A percentile compares a stretch with the other conserved stretches of the same genome.
phyloP scores from a whole-genome alignment of 2,888 invertebrate species.

The Ditylenchus weischeri region DNA sequence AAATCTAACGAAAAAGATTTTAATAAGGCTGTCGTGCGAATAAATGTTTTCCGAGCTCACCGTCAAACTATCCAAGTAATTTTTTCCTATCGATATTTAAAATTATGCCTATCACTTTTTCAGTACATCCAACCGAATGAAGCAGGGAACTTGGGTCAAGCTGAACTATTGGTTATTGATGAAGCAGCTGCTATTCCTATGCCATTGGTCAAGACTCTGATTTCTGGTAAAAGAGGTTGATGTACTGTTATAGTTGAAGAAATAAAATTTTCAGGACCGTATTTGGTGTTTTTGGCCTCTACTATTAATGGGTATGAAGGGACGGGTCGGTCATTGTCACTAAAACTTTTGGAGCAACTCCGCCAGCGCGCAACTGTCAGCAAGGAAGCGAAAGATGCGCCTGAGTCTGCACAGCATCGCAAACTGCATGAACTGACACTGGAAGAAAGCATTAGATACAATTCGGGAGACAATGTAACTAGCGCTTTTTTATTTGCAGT shows the following conservation, averaged over 20 bases:
- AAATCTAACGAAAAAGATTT: slow-evolving; percentile 92
- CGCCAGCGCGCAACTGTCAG: slow-evolving; percentile 60
- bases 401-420: slow-evolving; percentile 49
- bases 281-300: slow-evolving; percentile 76
- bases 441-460: slow-evolving; percentile 91
- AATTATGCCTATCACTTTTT: slow-evolving; percentile 36
- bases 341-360: slow-evolving; percentile 88
- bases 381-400: slow-evolving; percentile 15
- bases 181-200: slow-evolving; percentile 98
- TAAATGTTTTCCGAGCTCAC: slow-evolving; percentile 72
- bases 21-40: slow-evolving; percentile 88
- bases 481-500: not conserved
- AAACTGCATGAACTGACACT: slow-evolving; percentile 67
- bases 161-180: slow-evolving; percentile 91
- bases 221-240: slow-evolving; percentile 36
- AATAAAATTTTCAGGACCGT: slow-evolving; percentile 38
- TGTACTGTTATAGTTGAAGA: not conserved
- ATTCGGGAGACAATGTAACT: slow-evolving; percentile 61
- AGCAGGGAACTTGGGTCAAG: slow-evolving; percentile 80
- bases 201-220: slow-evolving; percentile 73
- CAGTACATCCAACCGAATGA: slow-evolving; percentile 93
- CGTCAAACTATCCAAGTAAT: slow-evolving; percentile 56
- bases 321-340: slow-evolving; percentile 87
- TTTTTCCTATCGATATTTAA: slow-evolving; percentile 7
- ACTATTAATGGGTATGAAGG: slow-evolving; percentile 83